These are phyloP conservation scores for Gastracanthus pulcherrimus DNA, from an alignment of 2,888 invertebrate species.

Conservation along the genomic window DNA sequence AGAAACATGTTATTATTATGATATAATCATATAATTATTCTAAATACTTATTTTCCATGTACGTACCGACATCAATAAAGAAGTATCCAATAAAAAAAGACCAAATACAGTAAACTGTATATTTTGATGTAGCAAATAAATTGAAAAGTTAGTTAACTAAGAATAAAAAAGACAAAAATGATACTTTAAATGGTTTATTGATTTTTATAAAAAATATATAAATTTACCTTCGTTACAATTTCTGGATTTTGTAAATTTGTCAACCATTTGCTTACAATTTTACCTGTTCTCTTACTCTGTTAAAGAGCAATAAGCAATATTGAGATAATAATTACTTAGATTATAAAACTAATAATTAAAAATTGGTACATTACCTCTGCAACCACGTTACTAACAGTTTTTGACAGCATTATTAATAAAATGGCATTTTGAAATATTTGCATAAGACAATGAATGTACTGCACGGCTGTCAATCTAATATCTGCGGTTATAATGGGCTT, in stretches of 20 bases:
- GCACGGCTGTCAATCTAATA: neutral
- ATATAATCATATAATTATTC: too few relatives aligned
- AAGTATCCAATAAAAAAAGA: conserved; percentile 23
- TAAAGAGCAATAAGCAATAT: neutral
- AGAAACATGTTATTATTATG: too few relatives aligned
- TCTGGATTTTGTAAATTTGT: neutral
- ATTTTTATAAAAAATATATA: too few relatives aligned
- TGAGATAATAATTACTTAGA: neutral
- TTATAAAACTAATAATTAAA: neutral
- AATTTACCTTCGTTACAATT: neutral
- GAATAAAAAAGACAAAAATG: neutral
- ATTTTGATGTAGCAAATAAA: conserved; percentile 4
- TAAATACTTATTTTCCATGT: too few relatives aligned
- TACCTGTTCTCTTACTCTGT: neutral
- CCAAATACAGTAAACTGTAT: conserved; percentile 9
- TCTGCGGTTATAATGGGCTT: neutral
- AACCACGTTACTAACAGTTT: neutral
- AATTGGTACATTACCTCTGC: too few relatives aligned
- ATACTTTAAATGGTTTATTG: neutral
- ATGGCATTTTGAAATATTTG: neutral
- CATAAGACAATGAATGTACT: neutral
- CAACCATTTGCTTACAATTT: neutral
- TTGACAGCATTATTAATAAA: neutral
- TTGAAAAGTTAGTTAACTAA: neutral
- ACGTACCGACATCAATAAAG: conserved; percentile 26